Evolutionary conservation across 53 echinoderm and acorn worm genomes (phyloP).

Genomic region (Stichopus horrens): DNA sequence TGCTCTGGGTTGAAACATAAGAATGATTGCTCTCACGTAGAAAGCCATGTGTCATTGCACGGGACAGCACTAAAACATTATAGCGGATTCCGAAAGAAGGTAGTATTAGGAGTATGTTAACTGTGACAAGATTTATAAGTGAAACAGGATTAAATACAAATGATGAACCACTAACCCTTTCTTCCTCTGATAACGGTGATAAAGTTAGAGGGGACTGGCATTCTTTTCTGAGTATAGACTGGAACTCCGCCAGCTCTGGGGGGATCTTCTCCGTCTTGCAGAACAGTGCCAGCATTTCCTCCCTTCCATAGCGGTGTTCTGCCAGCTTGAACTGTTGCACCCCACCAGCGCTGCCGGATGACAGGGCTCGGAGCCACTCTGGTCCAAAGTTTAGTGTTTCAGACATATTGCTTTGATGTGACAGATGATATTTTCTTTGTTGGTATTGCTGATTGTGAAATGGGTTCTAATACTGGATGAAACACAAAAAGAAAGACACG

Average conservation of each 20-base stretch:
- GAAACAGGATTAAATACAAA: no score
- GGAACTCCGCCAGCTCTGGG: slow-evolving; percentile 72
- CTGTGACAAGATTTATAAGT: no score
- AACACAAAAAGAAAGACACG: neutral
- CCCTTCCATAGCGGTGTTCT: slow-evolving; percentile 92
- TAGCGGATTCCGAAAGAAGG: no score
- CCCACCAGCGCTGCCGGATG: slow-evolving; percentile 62
- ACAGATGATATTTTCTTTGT: neutral
- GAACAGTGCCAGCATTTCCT: slow-evolving; percentile 97
- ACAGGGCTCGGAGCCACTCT: slow-evolving; percentile 93
- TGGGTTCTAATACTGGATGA: neutral
- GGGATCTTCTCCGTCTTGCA: slow-evolving; percentile 75
- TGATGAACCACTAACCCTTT: slow-evolving; percentile 64
- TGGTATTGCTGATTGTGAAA: neutral
- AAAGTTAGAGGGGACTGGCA: slow-evolving; percentile 84
- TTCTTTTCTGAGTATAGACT: slow-evolving; percentile 80
- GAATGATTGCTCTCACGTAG: no score
- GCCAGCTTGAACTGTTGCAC: slow-evolving; percentile 90
- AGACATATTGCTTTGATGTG: slow-evolving; percentile 59
- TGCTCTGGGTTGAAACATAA: no score
- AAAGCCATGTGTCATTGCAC: no score
- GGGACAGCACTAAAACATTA: no score
- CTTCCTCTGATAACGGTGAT: slow-evolving; percentile 85
- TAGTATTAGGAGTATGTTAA: no score
- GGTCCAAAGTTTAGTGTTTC: slow-evolving; percentile 97